phyloP scores from a whole-genome alignment of 2,888 invertebrate genomes.

The Morpho deidamia region DNA sequence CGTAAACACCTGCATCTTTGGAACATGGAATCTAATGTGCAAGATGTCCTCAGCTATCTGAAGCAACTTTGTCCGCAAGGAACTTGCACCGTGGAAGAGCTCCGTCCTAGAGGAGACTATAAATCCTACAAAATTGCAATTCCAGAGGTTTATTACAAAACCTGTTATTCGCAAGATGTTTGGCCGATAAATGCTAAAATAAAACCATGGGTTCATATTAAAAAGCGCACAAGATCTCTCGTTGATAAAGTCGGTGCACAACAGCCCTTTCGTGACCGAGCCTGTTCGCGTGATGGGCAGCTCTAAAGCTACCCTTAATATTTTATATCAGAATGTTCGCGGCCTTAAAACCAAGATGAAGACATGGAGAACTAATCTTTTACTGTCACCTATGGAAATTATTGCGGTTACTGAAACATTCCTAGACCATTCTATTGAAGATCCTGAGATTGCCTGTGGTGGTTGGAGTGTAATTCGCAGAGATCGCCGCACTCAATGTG shows the following conservation, averaged over 20 bases:
- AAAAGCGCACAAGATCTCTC: too few species aligned
- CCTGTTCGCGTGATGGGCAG: background rate
- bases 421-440: constrained; percentile 3
- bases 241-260: too few species aligned
- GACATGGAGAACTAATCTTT: too few species aligned
- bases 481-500: background rate
- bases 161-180: background rate
- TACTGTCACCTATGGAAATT: constrained; percentile 1
- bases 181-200: too few species aligned
- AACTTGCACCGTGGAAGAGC: constrained; percentile 16
- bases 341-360: background rate
- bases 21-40: constrained; percentile 27
- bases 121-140: background rate
- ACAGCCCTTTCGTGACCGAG: background rate
- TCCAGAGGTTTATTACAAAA: background rate
- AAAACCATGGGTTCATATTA: background rate
- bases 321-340: background rate
- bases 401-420: constrained; percentile 10
- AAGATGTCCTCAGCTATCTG: constrained; percentile 19
- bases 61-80: constrained; percentile 11
- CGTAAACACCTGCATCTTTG: constrained; percentile 24
- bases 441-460: constrained; percentile 6
- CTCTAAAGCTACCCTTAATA: background rate
- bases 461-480: constrained; percentile 20
- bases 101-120: background rate